These are phyloP conservation scores for Rhagium mordax DNA, from an alignment of 2,888 invertebrate species.

Conservation along the genomic window DNA sequence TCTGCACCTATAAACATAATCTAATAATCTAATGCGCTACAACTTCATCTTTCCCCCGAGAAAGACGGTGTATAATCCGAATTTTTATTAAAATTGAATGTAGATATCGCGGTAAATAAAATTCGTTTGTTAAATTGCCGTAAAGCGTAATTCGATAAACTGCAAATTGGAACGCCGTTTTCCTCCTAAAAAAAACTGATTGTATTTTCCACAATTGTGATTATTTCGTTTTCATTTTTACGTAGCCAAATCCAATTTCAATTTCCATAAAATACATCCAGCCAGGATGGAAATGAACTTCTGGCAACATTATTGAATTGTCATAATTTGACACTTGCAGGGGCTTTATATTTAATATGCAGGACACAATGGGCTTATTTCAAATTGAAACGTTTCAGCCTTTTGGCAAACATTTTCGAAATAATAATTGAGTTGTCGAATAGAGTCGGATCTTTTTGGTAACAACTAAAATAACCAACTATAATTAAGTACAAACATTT, in stretches of 20 bases:
- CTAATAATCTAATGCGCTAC: too few relatives aligned
- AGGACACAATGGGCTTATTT: too few relatives aligned
- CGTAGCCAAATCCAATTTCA: background rate
- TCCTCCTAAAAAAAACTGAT: background rate
- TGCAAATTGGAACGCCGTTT: slow-evolving; percentile 11
- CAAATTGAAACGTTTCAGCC: too few relatives aligned
- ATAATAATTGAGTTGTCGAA: too few relatives aligned
- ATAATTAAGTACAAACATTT: too few relatives aligned
- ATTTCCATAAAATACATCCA: background rate
- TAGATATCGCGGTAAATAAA: slow-evolving; percentile 4
- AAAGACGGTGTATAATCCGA: background rate
- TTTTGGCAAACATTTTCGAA: too few relatives aligned
- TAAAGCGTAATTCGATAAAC: slow-evolving; percentile 7
- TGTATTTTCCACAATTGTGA: background rate
- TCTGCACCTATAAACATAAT: too few relatives aligned
- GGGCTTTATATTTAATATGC: too few relatives aligned
- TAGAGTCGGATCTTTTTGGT: too few relatives aligned
- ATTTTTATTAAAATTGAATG: background rate
- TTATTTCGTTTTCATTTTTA: slow-evolving; percentile 1
- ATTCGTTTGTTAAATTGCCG: slow-evolving; percentile 9
- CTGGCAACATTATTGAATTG: background rate
- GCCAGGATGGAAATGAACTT: background rate
- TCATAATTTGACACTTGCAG: background rate
- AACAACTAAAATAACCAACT: too few relatives aligned
- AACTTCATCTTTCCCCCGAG: background rate